Evolutionary conservation across 2,113 vertebrate species (phyloP).

Genomic region (Scartelaos histophorus): DNA sequence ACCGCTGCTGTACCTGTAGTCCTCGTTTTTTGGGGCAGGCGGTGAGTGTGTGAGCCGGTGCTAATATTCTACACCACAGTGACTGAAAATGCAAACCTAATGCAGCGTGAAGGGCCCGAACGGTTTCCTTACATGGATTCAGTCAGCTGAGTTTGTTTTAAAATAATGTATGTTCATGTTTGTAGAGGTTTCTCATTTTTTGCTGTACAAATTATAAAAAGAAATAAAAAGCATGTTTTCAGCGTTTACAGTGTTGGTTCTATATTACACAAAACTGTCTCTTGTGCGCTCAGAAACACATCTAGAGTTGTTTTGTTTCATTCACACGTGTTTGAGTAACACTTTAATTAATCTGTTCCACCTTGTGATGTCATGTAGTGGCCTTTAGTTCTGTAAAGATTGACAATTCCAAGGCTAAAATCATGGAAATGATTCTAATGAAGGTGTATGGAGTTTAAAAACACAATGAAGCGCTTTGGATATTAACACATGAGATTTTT

Average conservation of each 20-base stretch:
- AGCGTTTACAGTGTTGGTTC: slow-evolving; percentile 78
- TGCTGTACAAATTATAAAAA: slow-evolving; percentile 82
- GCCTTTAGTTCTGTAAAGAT: too few relatives aligned
- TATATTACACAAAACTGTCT: neutral
- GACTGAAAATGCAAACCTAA: slow-evolving; percentile 50
- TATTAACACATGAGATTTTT: too few relatives aligned
- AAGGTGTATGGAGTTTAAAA: too few relatives aligned
- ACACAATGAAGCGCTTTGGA: too few relatives aligned
- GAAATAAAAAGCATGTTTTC: slow-evolving; percentile 90
- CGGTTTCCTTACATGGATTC: slow-evolving; percentile 50
- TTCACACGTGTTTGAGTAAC: too few relatives aligned
- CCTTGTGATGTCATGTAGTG: too few relatives aligned
- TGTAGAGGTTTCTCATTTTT: slow-evolving; percentile 78
- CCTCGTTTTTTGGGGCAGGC: slow-evolving; percentile 33
- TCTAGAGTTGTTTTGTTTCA: neutral
- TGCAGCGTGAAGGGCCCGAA: slow-evolving; percentile 46
- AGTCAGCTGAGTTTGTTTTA: slow-evolving; percentile 74
- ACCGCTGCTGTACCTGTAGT: slow-evolving; percentile 48
- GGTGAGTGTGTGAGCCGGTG: slow-evolving; percentile 81
- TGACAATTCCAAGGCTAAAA: too few relatives aligned
- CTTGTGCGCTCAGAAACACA: neutral
- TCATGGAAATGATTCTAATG: too few relatives aligned
- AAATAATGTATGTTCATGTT: slow-evolving; percentile 80
- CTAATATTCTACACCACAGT: slow-evolving; percentile 75
- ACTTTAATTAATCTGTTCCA: too few relatives aligned